Evolutionary conservation across 2,888 invertebrate species (phyloP).

Genomic region (Eumerus sabulonum): DNA sequence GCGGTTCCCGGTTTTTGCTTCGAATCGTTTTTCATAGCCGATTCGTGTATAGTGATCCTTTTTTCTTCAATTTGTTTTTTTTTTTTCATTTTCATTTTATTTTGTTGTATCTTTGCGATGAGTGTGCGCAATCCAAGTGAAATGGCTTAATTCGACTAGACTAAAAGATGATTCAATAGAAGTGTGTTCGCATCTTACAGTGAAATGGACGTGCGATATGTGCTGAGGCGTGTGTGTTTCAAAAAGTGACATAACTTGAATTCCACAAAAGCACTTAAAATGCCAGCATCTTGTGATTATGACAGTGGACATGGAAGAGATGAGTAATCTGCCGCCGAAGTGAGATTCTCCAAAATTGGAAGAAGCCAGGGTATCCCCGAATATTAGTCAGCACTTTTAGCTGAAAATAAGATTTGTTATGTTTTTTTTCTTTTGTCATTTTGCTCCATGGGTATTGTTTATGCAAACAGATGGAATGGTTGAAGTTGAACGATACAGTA

Average conservation of each 20-base stretch:
- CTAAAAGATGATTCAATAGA: slow-evolving; percentile 65
- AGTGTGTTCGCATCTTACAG: slow-evolving; percentile 9
- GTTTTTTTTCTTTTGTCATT: too few species aligned
- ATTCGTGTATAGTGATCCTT: too few species aligned
- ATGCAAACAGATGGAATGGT: not conserved
- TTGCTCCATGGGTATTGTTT: slow-evolving; percentile 1
- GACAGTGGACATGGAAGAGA: not conserved
- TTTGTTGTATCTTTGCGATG: slow-evolving; percentile 14
- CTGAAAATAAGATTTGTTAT: slow-evolving; percentile 22
- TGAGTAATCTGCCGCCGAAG: slow-evolving; percentile 27
- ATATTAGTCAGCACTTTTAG: slow-evolving; percentile 43
- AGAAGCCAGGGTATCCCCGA: slow-evolving; percentile 59
- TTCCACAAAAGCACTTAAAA: slow-evolving; percentile 53
- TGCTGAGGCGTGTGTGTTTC: slow-evolving; percentile 37
- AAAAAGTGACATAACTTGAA: slow-evolving; percentile 57
- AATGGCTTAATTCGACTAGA: slow-evolving; percentile 48
- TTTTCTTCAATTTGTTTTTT: too few species aligned
- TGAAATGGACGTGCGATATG: slow-evolving; percentile 38
- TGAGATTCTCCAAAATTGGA: slow-evolving; percentile 47
- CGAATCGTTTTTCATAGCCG: too few species aligned
- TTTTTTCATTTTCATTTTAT: slow-evolving; percentile 3
- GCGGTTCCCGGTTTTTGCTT: slow-evolving; percentile 42
- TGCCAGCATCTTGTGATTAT: too few species aligned
- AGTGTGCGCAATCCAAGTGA: slow-evolving; percentile 59
- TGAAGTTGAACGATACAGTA: too few species aligned